A percentile compares a stretch with the other conserved stretches of the same genome.
phyloP scores from a whole-genome alignment of 2,797 vertebrate species.

The Microhierax caerulescens region DNA sequence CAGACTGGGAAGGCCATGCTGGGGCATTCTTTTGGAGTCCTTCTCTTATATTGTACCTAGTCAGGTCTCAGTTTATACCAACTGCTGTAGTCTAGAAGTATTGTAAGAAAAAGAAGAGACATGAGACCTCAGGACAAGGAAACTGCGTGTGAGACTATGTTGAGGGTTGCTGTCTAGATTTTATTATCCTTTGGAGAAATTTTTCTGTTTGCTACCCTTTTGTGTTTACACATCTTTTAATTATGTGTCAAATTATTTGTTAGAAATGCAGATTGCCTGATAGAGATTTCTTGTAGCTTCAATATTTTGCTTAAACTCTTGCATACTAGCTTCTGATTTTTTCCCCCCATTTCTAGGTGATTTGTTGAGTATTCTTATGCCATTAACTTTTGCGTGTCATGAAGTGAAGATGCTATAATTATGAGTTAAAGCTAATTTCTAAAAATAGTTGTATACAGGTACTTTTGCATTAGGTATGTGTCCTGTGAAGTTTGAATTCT shows the following conservation, averaged over 20 bases:
- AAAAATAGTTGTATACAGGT: not conserved
- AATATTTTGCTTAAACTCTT: not conserved
- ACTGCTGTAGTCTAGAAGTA: not conserved
- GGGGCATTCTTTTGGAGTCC: not conserved
- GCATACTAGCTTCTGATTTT: not conserved
- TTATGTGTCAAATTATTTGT: not conserved
- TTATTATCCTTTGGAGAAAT: not conserved
- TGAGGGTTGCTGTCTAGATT: not conserved
- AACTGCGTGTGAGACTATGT: not conserved
- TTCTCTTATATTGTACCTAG: not conserved
- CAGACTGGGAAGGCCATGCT: not conserved
- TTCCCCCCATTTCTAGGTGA: not conserved
- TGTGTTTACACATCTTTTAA: not conserved
- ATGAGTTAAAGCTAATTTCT: not conserved
- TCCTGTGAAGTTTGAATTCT: constrained; percentile 7
- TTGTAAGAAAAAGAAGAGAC: not conserved
- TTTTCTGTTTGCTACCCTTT: not conserved
- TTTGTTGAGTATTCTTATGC: not conserved
- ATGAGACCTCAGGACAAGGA: not conserved
- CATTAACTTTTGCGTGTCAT: not conserved
- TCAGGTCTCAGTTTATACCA: not conserved
- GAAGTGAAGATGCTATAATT: not conserved
- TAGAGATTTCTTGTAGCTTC: not conserved
- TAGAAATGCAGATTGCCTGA: not conserved
- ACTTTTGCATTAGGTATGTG: not conserved